Conservation (phyloP, 2,113 vertebrate genomes). For the Thamnophis sirtalis region DNA sequence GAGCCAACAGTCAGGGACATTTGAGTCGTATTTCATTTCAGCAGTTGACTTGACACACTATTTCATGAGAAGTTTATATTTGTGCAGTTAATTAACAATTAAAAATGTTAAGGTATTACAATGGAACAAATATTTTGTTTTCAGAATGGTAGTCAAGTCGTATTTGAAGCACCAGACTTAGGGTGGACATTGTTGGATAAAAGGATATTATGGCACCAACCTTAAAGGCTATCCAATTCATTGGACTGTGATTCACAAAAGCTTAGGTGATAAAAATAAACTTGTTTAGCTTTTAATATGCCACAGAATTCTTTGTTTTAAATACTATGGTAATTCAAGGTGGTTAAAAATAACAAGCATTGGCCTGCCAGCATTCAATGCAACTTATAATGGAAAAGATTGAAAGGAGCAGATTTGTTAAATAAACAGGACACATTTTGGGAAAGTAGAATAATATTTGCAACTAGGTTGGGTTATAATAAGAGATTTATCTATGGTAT, state of each 20-base stretch:
- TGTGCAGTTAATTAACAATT: background rate
- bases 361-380: background rate
- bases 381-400: background rate
- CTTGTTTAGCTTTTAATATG: background rate
- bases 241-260: background rate
- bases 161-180: background rate
- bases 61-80: constrained; percentile 10
- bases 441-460: background rate
- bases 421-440: background rate
- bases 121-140: background rate
- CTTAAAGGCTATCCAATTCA: background rate
- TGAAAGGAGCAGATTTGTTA: background rate
- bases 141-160: background rate
- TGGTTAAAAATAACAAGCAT: background rate
- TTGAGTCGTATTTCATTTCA: constrained; percentile 7
- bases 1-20: constrained; percentile 2
- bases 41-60: background rate
- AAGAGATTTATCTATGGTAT: background rate
- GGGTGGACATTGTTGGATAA: background rate
- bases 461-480: background rate
- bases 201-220: background rate
- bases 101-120: background rate
- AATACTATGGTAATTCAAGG: background rate
- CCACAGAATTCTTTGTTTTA: background rate
- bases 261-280: background rate